Evolutionary conservation across 2,797 vertebrate genomes (phyloP), one percentile per base, ranked within the genome.

Genomic region (Emydoidea blandingii): DNA sequence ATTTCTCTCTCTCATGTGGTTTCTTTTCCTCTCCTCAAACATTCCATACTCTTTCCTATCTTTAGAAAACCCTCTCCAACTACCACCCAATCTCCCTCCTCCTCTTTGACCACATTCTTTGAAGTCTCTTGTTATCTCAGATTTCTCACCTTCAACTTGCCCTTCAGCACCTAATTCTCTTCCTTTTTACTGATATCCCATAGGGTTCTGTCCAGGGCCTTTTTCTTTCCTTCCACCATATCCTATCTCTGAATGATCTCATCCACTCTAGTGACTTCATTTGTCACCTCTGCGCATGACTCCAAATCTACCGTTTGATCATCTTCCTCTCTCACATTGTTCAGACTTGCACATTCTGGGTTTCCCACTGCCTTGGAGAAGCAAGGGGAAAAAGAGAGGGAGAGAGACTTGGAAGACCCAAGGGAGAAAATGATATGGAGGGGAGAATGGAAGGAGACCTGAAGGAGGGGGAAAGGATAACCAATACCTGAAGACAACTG

Each of bases 321-420:
- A 31, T 59, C 1, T 12, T 52, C 53, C 15, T 74, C 85, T 68
- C 5, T 27, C 81, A 56, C 41, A 53, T 44, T 7, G 21, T 41
- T 91, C n/a, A 83, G 53, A 89, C 3, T 9, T 92, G 81, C 91
- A 50, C 41, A 31, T 82, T 87, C 44, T 78, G 50, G 31, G 27
- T 23, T 44, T 76, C 27, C n/a, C 50, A n/a, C 15, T 83, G n/a
- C 16, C 19, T 8, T 72, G 4, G 16, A 85, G 14, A 37, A 54
- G 27, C 21, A 31, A 92, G 23, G 18, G 85, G 15, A 57, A 31
- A 6, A 91, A 59, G 86, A 5, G 87, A 93, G 79, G 3, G 1
- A 10, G 47, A 19, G 80, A 84, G 52, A 59, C 15, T 78, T 90
- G 65, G 62, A 93, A 94, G 85, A 91, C 1, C 37, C 8, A 34